Base-by-base conservation (phyloP, 1,140 invertebrate species). In the Listronotus oregonensis region DNA sequence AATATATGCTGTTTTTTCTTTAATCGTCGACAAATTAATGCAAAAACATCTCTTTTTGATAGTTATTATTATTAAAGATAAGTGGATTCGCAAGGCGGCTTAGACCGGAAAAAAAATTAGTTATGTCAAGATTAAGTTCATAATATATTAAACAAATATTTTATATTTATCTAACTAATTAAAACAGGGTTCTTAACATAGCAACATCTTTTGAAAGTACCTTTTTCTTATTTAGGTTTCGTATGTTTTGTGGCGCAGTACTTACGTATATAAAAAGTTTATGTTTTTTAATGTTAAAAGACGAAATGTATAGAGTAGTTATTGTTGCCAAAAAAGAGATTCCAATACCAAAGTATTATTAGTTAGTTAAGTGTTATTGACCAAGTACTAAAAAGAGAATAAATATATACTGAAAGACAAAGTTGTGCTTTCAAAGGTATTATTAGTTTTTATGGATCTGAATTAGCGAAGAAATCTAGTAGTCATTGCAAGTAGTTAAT, bases 321-420 rank as follows among this genome's bases (percentile, higher is more conserved):
- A 75, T 76, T 77, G 77, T 78, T 78, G 77, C 77, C 77, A 78
- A 78, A 75, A 64, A 40, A 73, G 73, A 77, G 71, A 78, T 77
- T 77, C 73, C 74, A 75, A 73, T 77, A 78, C 77, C 77, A 78
- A 78, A 78, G 77, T 78, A 78, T 77, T 78, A 78, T 50, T 75
- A 74, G 72, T 51, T 75, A 73, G 67, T 59, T 77, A 73, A 72
- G 71, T 75, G 75, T 77, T 76, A 74, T 68, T 76, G 75, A 77
- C 75, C 75, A 77, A 77, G 75, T 66, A 64, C 52, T 64, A 63
- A 71, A 64, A 61, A 68, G 43, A 47, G 14, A 39, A 31, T 44
- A 40, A 17, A 17, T 11, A 55, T 42, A 34, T 44, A 43, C 46
- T 46, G 34, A 37, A 37, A 37, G 34, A 17, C 49, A 50, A 67